Conservation (phyloP, 2,888 invertebrate genomes). For the Papilio protenor region DNA sequence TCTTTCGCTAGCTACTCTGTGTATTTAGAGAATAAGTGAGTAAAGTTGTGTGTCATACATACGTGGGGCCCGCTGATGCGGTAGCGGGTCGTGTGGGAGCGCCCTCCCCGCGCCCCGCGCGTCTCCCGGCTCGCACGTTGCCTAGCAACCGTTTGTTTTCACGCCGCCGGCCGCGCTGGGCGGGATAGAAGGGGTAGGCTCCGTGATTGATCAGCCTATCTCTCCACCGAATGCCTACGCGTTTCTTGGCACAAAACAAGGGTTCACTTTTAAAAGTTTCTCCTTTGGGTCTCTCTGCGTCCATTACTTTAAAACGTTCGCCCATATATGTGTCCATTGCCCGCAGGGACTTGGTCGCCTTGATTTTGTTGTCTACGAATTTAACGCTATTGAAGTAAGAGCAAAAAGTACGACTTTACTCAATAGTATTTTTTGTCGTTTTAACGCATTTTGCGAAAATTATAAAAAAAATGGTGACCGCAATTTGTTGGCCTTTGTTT, state of each 20-base stretch:
- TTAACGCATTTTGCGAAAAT: constrained; percentile 15
- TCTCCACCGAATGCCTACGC: constrained; percentile 76
- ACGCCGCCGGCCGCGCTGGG: constrained; percentile 73
- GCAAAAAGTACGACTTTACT: not conserved
- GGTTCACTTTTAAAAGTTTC: constrained; percentile 53
- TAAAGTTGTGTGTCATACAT: constrained; percentile 66
- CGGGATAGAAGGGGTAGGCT: constrained; percentile 83
- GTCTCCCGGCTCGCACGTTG: constrained; percentile 66
- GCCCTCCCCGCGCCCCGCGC: constrained; percentile 55
- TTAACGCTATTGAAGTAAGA: not conserved
- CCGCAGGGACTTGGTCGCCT: constrained; percentile 25
- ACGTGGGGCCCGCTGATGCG: constrained; percentile 71
- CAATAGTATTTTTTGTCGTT: not conserved
- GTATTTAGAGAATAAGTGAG: constrained; percentile 51
- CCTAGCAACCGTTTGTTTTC: constrained; percentile 82
- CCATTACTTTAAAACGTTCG: constrained; percentile 41
- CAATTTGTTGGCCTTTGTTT: constrained; percentile 34
- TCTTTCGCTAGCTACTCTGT: constrained; percentile 43
- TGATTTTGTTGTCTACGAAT: not conserved
- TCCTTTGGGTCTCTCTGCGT: constrained; percentile 32
- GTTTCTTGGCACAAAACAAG: constrained; percentile 59
- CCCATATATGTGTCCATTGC: constrained; percentile 17
- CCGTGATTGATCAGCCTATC: constrained; percentile 84
- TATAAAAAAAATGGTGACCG: constrained; percentile 34
- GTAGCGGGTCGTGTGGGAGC: constrained; percentile 61